These are phyloP conservation scores for Thunnus thynnus DNA, from an alignment of 2,113 vertebrate species.

Conservation along the genomic window DNA sequence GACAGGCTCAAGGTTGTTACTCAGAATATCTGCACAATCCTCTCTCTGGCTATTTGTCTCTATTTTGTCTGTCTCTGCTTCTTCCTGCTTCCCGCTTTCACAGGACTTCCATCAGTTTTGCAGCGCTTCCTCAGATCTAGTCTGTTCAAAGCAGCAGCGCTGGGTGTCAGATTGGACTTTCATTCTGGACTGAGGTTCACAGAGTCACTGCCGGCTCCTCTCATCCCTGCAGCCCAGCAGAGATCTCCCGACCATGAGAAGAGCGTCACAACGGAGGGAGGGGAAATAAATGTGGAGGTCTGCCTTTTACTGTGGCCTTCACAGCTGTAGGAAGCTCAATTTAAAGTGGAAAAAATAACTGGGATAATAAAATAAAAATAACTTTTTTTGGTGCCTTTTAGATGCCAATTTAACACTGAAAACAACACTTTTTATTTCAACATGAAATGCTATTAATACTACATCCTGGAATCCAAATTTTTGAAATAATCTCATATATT, in stretches of 20 bases:
- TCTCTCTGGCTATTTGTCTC: conserved; percentile 61
- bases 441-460: too few species aligned
- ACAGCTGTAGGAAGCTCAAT: conserved; percentile 7
- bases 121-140: conserved; percentile 47
- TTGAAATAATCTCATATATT: too few species aligned
- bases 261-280: neutral
- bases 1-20: conserved; percentile 63
- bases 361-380: neutral
- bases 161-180: conserved; percentile 58
- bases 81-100: conserved; percentile 35
- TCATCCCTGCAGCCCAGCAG: conserved; percentile 10
- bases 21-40: conserved; percentile 43
- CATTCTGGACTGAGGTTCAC: conserved; percentile 55
- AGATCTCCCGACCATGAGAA: conserved; percentile 15
- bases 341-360: conserved; percentile 2
- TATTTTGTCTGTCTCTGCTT: conserved; percentile 39
- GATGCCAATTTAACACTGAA: neutral
- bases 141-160: conserved; percentile 48
- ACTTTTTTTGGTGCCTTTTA: neutral
- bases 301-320: conserved; percentile 45
- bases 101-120: conserved; percentile 29
- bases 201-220: conserved; percentile 46
- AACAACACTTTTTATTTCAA: neutral
- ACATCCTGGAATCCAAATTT: too few species aligned
- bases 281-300: conserved; percentile 10